Conservation (phyloP, 2,797 vertebrate genomes). For the Cichlasoma orientale region DNA sequence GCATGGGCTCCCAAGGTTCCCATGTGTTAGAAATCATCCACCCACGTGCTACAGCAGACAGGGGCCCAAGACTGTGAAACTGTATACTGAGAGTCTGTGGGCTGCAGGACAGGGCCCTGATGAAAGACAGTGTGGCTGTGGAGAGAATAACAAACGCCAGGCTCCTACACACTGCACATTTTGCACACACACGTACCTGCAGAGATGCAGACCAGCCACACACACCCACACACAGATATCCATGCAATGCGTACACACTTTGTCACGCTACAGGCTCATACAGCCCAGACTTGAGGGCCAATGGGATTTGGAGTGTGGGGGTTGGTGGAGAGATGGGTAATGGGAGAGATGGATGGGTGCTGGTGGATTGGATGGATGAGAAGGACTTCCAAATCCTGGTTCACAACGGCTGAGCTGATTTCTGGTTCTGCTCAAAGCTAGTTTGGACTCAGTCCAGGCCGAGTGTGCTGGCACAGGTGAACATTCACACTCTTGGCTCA, state of each 20-base stretch:
- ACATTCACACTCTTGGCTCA: slow-evolving; percentile 56
- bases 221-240: slow-evolving; percentile 23
- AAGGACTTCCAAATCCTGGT: slow-evolving; percentile 46
- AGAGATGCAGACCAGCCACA: slow-evolving; percentile 37
- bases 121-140: slow-evolving; percentile 84
- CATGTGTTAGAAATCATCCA: slow-evolving; percentile 89
- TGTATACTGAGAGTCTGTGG: slow-evolving; percentile 77
- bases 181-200: slow-evolving; percentile 41
- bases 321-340: slow-evolving; percentile 60
- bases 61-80: slow-evolving; percentile 80
- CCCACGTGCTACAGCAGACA: slow-evolving; percentile 83
- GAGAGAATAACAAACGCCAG: slow-evolving; percentile 82
- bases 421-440: slow-evolving; percentile 67
- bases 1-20: slow-evolving; percentile 79
- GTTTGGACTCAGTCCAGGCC: slow-evolving; percentile 57
- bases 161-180: slow-evolving; percentile 63
- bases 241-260: slow-evolving; percentile 26
- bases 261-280: slow-evolving; percentile 72
- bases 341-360: slow-evolving; percentile 47
- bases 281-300: slow-evolving; percentile 50
- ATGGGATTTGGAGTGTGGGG: slow-evolving; percentile 65
- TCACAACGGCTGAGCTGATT: slow-evolving; percentile 32
- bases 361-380: slow-evolving; percentile 52
- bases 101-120: slow-evolving; percentile 80
- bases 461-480: slow-evolving; percentile 72